These are phyloP conservation scores for Sebastiscus albofasciatus DNA, from an alignment of 2,797 vertebrate genomes.

Conservation along the genomic window DNA sequence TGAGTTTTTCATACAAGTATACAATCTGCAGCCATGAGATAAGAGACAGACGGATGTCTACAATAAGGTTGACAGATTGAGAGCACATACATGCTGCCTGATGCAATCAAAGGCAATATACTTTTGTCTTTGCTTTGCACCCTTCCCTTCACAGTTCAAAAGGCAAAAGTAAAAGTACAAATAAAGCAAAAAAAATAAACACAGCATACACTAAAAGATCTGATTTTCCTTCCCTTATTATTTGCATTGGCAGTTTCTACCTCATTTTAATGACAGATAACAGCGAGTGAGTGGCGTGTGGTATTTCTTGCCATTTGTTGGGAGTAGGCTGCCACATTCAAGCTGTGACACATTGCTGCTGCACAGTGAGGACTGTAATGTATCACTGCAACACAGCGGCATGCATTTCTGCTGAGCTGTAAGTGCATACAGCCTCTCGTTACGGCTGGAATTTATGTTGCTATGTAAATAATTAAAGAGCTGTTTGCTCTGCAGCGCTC, in stretches of 20 bases:
- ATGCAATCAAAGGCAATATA: conserved; percentile 74
- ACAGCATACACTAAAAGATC: conserved; percentile 1
- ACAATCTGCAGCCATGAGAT: conserved; percentile 34
- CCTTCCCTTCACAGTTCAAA: conserved; percentile 29
- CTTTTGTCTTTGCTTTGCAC: conserved; percentile 21
- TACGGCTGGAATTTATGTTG: conserved; percentile 51
- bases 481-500: conserved; percentile 39
- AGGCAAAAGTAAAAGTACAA: conserved; percentile 10
- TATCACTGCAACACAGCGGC: conserved; percentile 36
- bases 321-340: conserved; percentile 28
- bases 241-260: conserved; percentile 1
- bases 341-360: conserved; percentile 47
- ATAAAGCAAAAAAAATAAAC: not conserved
- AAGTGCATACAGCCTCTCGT: conserved; percentile 21
- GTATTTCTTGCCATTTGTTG: conserved; percentile 49
- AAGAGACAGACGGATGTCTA: conserved; percentile 62
- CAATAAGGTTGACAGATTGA: conserved; percentile 72
- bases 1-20: not conserved
- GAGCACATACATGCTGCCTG: conserved; percentile 61
- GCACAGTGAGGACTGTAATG: conserved; percentile 23
- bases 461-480: conserved; percentile 66
- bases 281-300: conserved; percentile 43
- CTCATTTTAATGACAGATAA: conserved; percentile 37
- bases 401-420: conserved; percentile 35
- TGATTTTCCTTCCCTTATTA: not conserved